Conservation (phyloP, 2,797 vertebrate genomes). For the Acestrorhynchus altus region DNA sequence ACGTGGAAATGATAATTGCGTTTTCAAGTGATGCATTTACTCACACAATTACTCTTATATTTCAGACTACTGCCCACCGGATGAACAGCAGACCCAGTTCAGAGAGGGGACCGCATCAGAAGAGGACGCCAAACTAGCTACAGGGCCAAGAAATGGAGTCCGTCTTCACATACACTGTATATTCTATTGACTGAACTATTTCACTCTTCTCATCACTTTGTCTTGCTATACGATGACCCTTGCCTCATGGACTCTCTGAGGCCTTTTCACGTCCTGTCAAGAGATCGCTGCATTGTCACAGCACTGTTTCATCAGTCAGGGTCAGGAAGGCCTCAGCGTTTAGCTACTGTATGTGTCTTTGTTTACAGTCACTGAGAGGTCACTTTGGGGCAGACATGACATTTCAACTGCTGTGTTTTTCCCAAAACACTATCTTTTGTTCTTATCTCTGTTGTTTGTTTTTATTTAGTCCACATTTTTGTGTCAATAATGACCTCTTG, state of each 20-base stretch:
- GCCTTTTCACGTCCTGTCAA: conserved; percentile 36
- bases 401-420: conserved; percentile 11
- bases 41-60: neutral
- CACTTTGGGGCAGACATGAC: conserved; percentile 24
- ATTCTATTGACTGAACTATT: conserved; percentile 2
- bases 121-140: conserved; percentile 21
- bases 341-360: conserved; percentile 46
- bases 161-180: conserved; percentile 24
- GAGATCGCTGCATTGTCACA: neutral
- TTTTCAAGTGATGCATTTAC: too few species aligned
- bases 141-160: conserved; percentile 33
- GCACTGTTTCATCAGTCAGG: conserved; percentile 3
- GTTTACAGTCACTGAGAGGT: conserved; percentile 54
- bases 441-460: neutral
- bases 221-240: neutral
- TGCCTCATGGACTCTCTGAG: conserved; percentile 14
- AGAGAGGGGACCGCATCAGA: conserved; percentile 14
- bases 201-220: neutral
- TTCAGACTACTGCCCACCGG: conserved; percentile 17
- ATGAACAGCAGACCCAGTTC: conserved; percentile 30
- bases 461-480: conserved; percentile 34
- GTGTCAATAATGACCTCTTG: conserved; percentile 31
- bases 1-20: too few species aligned
- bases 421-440: neutral
- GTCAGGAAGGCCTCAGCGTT: conserved; percentile 36